phyloP scores from a whole-genome alignment of 2,888 invertebrate species.

The Drosophila mettleri region DNA sequence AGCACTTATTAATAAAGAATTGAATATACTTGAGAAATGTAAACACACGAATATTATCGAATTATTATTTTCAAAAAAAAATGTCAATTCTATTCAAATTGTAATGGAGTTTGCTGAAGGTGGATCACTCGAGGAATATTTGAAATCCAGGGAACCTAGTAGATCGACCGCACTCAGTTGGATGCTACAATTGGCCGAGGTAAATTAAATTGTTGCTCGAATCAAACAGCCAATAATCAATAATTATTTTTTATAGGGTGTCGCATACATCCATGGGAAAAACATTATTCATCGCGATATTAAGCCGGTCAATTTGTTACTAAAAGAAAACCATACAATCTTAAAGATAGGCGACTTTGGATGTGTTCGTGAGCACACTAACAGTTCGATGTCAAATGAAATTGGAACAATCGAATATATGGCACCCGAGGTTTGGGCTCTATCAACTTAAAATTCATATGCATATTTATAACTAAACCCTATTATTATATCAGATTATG shows the following conservation, averaged over 20 bases:
- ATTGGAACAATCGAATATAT: conserved; percentile 22
- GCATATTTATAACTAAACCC: background rate
- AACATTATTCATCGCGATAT: conserved; percentile 27
- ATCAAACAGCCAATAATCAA: background rate
- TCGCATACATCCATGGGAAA: conserved; percentile 16
- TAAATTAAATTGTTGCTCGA: background rate
- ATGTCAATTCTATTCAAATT: background rate
- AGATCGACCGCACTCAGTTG: conserved; percentile 3
- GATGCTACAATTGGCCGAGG: conserved; percentile 27
- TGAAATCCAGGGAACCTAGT: background rate
- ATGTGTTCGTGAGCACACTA: conserved; percentile 8
- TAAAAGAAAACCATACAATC: background rate
- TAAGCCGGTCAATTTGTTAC: conserved; percentile 22
- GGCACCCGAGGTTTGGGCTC: conserved; percentile 18
- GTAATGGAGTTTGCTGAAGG: conserved; percentile 23
- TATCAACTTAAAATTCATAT: background rate
- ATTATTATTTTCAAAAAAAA: background rate
- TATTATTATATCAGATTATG: background rate
- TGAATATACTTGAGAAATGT: too few species aligned
- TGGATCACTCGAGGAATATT: conserved; percentile 18
- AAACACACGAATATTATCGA: background rate
- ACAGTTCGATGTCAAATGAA: background rate
- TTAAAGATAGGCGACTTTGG: conserved; percentile 29
- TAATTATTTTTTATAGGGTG: conserved; percentile 1
- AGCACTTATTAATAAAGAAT: too few species aligned